Base-by-base conservation (phyloP, 2,888 invertebrate genomes). In the Mimumesa dahlbomi region DNA sequence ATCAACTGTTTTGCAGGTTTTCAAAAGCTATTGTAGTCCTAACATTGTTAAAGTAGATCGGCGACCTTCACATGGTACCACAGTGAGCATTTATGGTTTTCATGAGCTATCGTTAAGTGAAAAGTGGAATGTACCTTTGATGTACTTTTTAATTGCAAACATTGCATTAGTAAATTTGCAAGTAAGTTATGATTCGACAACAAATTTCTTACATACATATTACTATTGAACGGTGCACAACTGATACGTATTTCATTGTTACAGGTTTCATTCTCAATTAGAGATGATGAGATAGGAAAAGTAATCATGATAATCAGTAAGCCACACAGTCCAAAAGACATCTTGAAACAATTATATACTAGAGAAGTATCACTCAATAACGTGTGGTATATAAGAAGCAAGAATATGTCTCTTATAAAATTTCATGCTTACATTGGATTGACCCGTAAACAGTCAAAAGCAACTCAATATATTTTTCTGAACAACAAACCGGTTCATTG, bases 31-130 rank as follows among this genome's bases (percentile, higher is more conserved):
- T 6, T 0, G 9, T 74, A 83, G 79, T 34, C 83, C 89, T 49
- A 79, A 80, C n/a, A 73, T 84, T 2, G 77, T 84, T 29, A 84
- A 87, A 54, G 75, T 83, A 7, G 69, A 70, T 4, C 73, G 81
- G 18, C 91, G 95, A 75, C 93, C 94, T 4, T 92, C 93, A 40
- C 89, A 89, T 72, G 96, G 96, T 56, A 95, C 95, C 0, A 95
- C 95, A 7, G 92, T 95, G 7, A 93, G 93, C 50, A 90, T 95
- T 42, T 91, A 91, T 79, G 93, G 93, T 49, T 93, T 95, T 90
- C 94, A 75, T 90, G 92, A 93, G 81, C 50, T 94, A 77, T 91
- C 91, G 74, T 92, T 92, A 80, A 91, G 92, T 76, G 82, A 87
- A 29, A 85, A 91, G 13, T 85, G 92, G 66, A 93, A 94, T 82